A percentile compares a stretch with the other conserved stretches of the same genome.
Conservation (phyloP, 2,797 vertebrate genomes). For the Cryptoprocta ferox region DNA sequence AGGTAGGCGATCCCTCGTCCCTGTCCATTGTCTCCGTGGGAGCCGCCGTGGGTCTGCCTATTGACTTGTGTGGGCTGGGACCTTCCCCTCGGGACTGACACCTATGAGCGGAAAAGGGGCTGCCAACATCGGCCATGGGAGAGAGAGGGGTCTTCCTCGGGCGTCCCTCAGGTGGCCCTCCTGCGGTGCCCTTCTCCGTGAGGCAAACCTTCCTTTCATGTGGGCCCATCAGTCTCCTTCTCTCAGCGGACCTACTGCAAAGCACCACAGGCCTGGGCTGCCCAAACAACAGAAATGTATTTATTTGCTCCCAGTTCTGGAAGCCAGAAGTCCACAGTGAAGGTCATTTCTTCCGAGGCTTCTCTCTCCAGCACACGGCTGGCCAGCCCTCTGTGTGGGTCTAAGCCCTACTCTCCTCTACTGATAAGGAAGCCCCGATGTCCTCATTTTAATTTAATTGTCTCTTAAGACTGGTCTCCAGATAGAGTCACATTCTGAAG, state of each 20-base stretch:
- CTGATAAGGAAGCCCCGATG: neutral
- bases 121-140: fast-evolving
- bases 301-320: neutral
- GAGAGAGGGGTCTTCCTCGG: too few relatives aligned
- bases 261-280: fast-evolving
- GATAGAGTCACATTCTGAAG: neutral
- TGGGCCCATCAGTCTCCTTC: fast-evolving
- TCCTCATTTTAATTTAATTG: too few relatives aligned
- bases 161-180: too few relatives aligned
- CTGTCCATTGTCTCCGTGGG: fast-evolving
- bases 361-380: fast-evolving
- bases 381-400: neutral
- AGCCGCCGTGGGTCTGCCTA: fast-evolving
- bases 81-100: fast-evolving
- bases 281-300: fast-evolving
- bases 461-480: neutral
- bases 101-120: fast-evolving
- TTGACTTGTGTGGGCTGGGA: neutral
- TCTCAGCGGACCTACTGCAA: fast-evolving
- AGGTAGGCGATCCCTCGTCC: fast-evolving
- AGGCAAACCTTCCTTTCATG: fast-evolving
- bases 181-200: fast-evolving
- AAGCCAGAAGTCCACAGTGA: neutral
- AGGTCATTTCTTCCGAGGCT: neutral
- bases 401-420: neutral